Base-by-base conservation (phyloP, 2,113 vertebrate species). In the Oncorhynchus kisutch region DNA sequence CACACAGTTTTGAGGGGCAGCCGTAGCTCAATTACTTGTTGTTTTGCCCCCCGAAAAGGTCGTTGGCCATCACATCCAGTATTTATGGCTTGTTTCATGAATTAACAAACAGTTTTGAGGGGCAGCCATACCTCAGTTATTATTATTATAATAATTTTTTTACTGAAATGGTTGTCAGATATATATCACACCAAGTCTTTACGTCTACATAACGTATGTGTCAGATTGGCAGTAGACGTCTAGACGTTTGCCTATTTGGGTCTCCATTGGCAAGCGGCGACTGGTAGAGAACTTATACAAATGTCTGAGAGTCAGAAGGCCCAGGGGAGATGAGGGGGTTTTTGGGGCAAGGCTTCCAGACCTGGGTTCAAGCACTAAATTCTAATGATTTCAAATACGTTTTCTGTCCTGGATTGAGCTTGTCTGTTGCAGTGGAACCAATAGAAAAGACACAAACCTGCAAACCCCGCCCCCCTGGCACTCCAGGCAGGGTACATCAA, bases 231-330 rank as follows among this genome's bases (percentile, higher is more conserved):
- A 8, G 39, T 68, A 80, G 72, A 75, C 70, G 31, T 70, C n/a
- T 24, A 11, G 34, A 12, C n/a, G 34, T 45, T 11, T 45, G 39
- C 39, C 68, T n/a, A 3, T 48, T 45, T 22, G 39, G n/a, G 20
- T 45, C 34, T n/a, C 39, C 45, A 31, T 75, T 22, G 27, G 65
- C 73, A 85, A 76, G 66, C 74, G 39, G 12, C 49, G 60, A 67
- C 54, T 67, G 45, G 49, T 82, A 67, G 69, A 70, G 76, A 83
- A 87, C 76, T 76, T 74, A 12, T 77, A 77, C 73, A 75, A 73
- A 79, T 74, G 84, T 51, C 31, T 8, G 24, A 25, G 64, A 18
- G 72, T 68, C 67, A 0, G 5, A 4, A 29, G 67, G 66, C 79
- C 81, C 69, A 82, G 70, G 74, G 72, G 77, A 76, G 68, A 34